Base-by-base conservation (phyloP, 2,888 invertebrate species). In the Drosophila affinis region DNA sequence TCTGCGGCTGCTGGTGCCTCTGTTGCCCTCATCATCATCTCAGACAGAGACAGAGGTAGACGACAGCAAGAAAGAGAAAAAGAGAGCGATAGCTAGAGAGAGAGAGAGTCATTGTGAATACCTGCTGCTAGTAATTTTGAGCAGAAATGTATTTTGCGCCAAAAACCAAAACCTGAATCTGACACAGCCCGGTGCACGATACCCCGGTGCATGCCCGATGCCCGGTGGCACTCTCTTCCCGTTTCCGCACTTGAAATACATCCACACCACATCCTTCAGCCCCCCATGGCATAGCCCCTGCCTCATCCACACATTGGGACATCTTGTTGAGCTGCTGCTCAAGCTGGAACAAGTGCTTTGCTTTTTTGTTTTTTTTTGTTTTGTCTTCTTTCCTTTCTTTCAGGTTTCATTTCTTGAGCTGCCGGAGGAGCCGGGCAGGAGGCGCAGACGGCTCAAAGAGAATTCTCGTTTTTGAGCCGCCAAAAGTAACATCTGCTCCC, bases 401-500 rank as follows among this genome's bases (percentile, higher is more conserved):
- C 57, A 67, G 67, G 64, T 67, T 65, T 67, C 53, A 53, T 60
- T 72, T 76, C 58, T 76, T 78, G 74, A 71, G 78, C 76, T 47
- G 64, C 67, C 75, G 72, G 27, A 47, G 29, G 58, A 70, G 68
- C 58, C 62, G 73, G 65, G 55, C 32, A 18, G 59, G 34, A 67
- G 54, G 51, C 17, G 21, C 12, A 48, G 69, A 58, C 61, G 73
- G 63, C 72, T 72, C 73, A 74, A 62, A 39, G 39, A 68, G 68
- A 68, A 74, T 74, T 74, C 74, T 74, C 52, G 74, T 74, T 73
- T 62, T 73, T 58, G 59, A 69, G 69, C 65, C 57, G 67, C 61
- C 75, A 68, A 75, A 84, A 81, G 77, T 77, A 87, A 85, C 85
- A 85, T 87, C 85, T 85, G 85, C 85, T 85, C 75, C 80, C 78